phyloP scores from a whole-genome alignment of 2,888 invertebrate species.

The Eledona agricola region DNA sequence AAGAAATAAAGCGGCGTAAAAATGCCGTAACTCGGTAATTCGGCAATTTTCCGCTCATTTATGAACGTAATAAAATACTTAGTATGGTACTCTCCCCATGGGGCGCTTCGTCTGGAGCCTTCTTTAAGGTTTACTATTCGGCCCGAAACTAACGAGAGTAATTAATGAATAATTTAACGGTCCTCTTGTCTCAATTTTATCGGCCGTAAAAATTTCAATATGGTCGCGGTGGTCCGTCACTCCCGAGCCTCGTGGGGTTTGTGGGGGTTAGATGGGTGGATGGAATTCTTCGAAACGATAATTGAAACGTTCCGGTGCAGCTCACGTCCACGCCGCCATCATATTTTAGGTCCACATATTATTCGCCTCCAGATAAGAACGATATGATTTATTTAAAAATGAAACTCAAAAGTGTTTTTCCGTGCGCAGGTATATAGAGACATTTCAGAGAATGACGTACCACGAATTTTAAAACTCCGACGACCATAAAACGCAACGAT shows the following conservation, averaged over 20 bases:
- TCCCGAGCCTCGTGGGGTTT: conserved; percentile 4
- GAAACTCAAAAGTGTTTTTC: conserved; percentile 35
- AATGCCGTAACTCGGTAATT: conserved; percentile 46
- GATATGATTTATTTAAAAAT: conserved; percentile 33
- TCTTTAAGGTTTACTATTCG: conserved; percentile 21
- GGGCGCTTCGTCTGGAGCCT: conserved; percentile 23
- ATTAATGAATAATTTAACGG: conserved; percentile 35
- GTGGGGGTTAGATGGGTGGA: conserved; percentile 5
- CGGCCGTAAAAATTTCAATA: conserved; percentile 34
- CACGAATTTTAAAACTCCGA: conserved; percentile 31
- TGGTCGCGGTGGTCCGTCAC: conserved; percentile 24
- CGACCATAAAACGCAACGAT: conserved; percentile 23
- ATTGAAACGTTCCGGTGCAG: conserved; percentile 35
- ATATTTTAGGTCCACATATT: conserved; percentile 38
- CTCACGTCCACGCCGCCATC: conserved; percentile 33
- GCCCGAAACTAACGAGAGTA: conserved; percentile 28
- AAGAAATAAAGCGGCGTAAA: conserved; percentile 34
- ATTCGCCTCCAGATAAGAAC: conserved; percentile 35
- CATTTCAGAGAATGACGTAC: conserved; percentile 28
- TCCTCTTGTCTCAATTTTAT: conserved; percentile 31
- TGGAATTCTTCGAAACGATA: conserved; percentile 32
- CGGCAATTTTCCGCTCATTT: conserved; percentile 45
- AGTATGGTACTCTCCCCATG: conserved; percentile 45
- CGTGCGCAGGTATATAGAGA: conserved; percentile 31
- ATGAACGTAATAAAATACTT: conserved; percentile 46